Evolutionary conservation across 2,797 vertebrate genomes (phyloP).

Genomic region (Ammospiza maritima): DNA sequence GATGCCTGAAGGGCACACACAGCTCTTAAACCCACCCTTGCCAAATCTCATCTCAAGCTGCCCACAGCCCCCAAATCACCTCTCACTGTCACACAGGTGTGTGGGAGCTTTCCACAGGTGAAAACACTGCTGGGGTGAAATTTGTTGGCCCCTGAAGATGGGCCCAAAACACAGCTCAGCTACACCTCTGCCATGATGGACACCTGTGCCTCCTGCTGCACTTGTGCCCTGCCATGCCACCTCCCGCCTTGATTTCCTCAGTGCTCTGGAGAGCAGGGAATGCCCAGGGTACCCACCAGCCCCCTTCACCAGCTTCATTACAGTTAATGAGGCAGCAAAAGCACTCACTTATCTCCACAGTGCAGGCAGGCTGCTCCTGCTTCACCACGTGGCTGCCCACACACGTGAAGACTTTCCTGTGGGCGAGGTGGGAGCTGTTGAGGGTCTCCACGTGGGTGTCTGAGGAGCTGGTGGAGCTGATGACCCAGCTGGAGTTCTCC

Average conservation of each 20-base stretch:
- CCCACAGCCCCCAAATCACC: neutral
- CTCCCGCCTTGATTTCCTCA: neutral
- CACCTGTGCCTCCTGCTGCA: neutral
- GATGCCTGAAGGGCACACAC: neutral
- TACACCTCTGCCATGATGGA: fast-evolving
- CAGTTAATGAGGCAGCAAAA: neutral
- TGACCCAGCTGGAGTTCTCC: conserved; percentile 56
- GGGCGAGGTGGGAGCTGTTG: conserved; percentile 77
- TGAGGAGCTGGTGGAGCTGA: conserved; percentile 5
- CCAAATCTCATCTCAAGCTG: neutral
- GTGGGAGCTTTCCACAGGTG: neutral
- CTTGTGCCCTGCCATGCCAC: neutral
- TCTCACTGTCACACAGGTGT: neutral
- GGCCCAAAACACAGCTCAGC: neutral
- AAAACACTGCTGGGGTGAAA: neutral
- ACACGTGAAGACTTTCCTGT: conserved; percentile 82
- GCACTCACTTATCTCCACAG: conserved; percentile 85
- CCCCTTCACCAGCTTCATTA: neutral
- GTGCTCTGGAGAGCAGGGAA: neutral
- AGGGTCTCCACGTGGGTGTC: conserved; percentile 70
- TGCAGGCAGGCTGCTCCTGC: conserved; percentile 71
- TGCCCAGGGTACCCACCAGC: fast-evolving
- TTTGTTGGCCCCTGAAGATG: neutral
- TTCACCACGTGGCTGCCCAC: conserved; percentile 70
- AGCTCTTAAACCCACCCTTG: neutral